A percentile compares a stretch with the other conserved stretches of the same genome.
These are phyloP conservation scores for Drosophila parvula DNA, from an alignment of 1,140 invertebrate genomes.

Conservation along the genomic window DNA sequence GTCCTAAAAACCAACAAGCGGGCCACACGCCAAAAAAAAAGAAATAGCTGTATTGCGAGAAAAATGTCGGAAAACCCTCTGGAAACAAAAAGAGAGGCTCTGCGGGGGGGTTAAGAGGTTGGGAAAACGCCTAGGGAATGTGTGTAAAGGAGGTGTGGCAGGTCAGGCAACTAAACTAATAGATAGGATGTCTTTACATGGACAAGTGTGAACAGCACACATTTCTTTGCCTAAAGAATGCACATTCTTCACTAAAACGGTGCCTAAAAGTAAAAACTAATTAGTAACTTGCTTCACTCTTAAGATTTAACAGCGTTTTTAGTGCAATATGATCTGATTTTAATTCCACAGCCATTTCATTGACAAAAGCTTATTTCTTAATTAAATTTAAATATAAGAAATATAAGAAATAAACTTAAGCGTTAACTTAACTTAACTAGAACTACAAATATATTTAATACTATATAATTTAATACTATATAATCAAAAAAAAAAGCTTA, in stretches of 20 bases:
- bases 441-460: no score
- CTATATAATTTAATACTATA: no score
- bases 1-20: slow-evolving; percentile 25
- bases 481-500: not conserved
- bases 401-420: no score
- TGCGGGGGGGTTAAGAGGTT: not conserved
- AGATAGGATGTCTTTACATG: not conserved
- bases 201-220: not conserved
- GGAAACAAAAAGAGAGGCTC: not conserved
- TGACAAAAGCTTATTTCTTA: no score
- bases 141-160: slow-evolving; percentile 10
- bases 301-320: not conserved
- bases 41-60: slow-evolving; percentile 6
- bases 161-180: not conserved
- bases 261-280: not conserved
- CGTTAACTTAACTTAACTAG: no score
- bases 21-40: not conserved
- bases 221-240: no score
- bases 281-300: not conserved
- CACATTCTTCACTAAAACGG: not conserved
- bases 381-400: no score
- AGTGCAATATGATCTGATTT: not conserved
- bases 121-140: not conserved
- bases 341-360: not conserved
- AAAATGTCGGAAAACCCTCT: slow-evolving; percentile 1